Conservation (phyloP, 2,113 vertebrate species). For the Elgaria multicarinata region DNA sequence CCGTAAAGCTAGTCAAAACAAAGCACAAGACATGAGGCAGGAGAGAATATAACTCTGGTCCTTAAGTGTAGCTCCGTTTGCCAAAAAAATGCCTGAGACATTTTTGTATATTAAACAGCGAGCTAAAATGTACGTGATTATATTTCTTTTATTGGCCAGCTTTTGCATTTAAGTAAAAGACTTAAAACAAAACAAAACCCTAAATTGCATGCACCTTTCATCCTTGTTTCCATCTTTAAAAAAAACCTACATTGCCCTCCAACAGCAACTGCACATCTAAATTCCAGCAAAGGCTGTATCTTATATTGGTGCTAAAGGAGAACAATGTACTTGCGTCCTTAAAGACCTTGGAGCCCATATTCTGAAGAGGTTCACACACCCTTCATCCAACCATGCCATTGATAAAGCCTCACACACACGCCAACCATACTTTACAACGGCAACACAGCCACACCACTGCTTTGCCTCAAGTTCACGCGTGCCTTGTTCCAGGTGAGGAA, state of each 20-base stretch:
- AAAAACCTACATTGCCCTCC: neutral
- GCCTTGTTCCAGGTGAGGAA: too few relatives aligned
- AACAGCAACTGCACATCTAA: slow-evolving; percentile 17
- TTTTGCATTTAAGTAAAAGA: slow-evolving; percentile 3
- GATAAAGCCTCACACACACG: neutral
- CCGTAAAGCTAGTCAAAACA: slow-evolving; percentile 24
- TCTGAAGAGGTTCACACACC: neutral
- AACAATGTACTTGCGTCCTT: neutral
- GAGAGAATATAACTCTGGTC: neutral
- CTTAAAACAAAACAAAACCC: slow-evolving; percentile 26
- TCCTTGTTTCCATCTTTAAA: slow-evolving; percentile 1
- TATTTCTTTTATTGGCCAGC: slow-evolving; percentile 35
- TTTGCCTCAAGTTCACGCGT: neutral
- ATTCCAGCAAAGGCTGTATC: neutral
- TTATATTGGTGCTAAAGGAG: neutral
- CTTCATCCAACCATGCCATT: too few relatives aligned
- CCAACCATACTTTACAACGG: neutral
- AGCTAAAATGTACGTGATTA: slow-evolving; percentile 27
- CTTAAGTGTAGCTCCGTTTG: neutral
- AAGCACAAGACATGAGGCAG: slow-evolving; percentile 13
- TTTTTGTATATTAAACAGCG: slow-evolving; percentile 30
- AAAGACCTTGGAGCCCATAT: neutral
- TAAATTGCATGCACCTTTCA: neutral
- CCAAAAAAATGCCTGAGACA: neutral
- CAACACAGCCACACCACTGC: neutral